Percentiles rank a stretch among this genome's conserved stretches.
Evolutionary conservation across 2,113 vertebrate genomes (phyloP).

Genomic region (Oryzias celebensis): DNA sequence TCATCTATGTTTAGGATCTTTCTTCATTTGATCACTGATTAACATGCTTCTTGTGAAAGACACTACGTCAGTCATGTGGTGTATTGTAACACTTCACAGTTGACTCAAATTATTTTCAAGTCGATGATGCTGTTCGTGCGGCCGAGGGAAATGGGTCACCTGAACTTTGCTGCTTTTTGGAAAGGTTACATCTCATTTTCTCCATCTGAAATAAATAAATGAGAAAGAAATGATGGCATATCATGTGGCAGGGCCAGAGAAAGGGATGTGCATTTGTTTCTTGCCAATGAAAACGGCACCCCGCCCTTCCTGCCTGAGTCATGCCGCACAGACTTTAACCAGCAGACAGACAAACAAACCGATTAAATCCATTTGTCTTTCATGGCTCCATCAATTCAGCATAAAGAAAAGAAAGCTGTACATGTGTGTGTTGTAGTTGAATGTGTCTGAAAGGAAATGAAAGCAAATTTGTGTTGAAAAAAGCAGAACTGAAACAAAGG

Average conservation of each 20-base stretch:
- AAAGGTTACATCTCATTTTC: constrained; percentile 59
- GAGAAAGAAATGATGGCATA: constrained; percentile 33
- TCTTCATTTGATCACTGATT: too few relatives aligned
- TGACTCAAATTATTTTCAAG: constrained; percentile 17
- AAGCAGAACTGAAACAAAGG: too few relatives aligned
- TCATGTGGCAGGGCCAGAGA: constrained; percentile 47
- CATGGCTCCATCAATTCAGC: constrained; percentile 14
- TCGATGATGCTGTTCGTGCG: constrained; percentile 19
- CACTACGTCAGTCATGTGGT: too few relatives aligned
- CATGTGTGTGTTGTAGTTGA: background rate
- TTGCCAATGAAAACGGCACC: constrained; percentile 71
- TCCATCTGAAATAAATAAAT: constrained; percentile 32
- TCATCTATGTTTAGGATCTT: too few relatives aligned
- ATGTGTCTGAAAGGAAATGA: background rate
- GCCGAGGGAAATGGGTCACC: constrained; percentile 37
- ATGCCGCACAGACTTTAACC: constrained; percentile 60
- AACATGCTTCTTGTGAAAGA: too few relatives aligned
- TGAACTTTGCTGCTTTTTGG: constrained; percentile 57
- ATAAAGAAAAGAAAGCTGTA: background rate
- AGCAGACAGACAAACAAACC: constrained; percentile 23
- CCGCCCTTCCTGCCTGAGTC: constrained; percentile 74
- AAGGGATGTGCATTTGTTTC: constrained; percentile 72
- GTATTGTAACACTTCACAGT: too few relatives aligned
- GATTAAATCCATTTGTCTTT: constrained; percentile 12
- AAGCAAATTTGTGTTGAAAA: too few relatives aligned